Base-by-base conservation (phyloP, 2,888 invertebrate genomes). In the Dichetophora obliterata region DNA sequence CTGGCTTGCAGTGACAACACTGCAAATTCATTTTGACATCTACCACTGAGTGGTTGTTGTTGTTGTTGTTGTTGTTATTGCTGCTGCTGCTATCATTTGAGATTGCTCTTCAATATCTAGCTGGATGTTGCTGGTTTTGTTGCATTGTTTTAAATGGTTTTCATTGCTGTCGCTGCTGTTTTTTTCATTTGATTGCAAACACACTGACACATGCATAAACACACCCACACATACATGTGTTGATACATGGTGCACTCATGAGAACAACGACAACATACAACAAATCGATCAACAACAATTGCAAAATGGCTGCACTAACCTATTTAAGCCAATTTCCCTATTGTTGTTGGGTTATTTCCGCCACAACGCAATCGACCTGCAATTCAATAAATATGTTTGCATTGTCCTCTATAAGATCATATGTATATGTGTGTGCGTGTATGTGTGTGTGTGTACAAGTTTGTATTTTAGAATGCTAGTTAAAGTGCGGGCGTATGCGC, bases 261-360 rank as follows among this genome's bases (percentile, higher is more conserved):
- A 24, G 27, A 22, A 24, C 59, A 59, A 59, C 59, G 27, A 9
- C 24, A 59, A 27, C 59, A 27, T 16, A 59, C 24, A 22, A 19
- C 24, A 59, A 59, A 59, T 27, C 24, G 27, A 59, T 59, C 59
- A 59, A 59, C 59, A 19, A 22, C 59, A 19, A 59, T 59, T 19
- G 59, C 59, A 27, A 59, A 59, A 59, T 59, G 59, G 59, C 27
- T 59, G 24, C 59, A 59, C 59, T 27, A 59, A 59, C 14, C 59
- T 59, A 59, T 59, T 59, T 59, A 59, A 59, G 59, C 59, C 59
- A 59, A 59, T 59, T 59, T 59, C 59, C 59, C 27, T 59, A 27
- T 59, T 59, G 59, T 27, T 59, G 22, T 22, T 59, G 59, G 14
- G 24, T 22, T 27, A 27, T 27, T 59, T 59, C 59, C 59, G 59